Evolutionary conservation across 2,113 vertebrate genomes (phyloP), one percentile per base, ranked within the genome.

Genomic region (Hypanus sabinus): DNA sequence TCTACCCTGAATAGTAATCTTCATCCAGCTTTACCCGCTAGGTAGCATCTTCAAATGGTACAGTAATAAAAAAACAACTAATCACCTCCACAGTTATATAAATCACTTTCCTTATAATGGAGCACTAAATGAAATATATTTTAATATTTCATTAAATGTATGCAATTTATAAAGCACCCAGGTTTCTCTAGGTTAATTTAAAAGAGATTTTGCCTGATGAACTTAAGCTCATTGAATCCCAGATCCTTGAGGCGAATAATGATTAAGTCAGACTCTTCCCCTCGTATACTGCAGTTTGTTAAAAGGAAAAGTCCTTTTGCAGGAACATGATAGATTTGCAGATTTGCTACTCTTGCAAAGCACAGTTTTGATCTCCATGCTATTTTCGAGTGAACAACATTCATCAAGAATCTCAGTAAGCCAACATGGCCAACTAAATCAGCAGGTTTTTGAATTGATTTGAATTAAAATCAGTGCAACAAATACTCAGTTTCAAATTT

Each of bases 131-230:
- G 11, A 38, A 87, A 60, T 60, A 60, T 27, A 10, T 27, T 81
- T 85, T 85, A 27, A 87, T 87, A 87, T 55, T 87, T 87, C 46
- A 87, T 87, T 57, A 87, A 87, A 87, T 55, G 33, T 46, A 7
- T 60, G 55, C 76, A 36, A 79, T 79, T 79, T 36, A n/a, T 79
- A 36, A 16, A 79, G 76, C 76, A 79, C n/a, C n/a, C 76, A 12
- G 36, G 33, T 79, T 36, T 79, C 76, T 36, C 76, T 36, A n/a
- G n/a, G 2, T 12, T 36, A n/a, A 36, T 79, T 36, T 36, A 36
- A 79, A 36, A 79, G 76, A 36, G n/a, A 79, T 36, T 79, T 33
- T 36, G 36, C 14, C 76, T 36, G n/a, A 79, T 36, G n/a, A 79
- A 9, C 0, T 79, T 36, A 36, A 36, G 76, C n/a, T 79, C n/a